Conservation (phyloP, 1,140 invertebrate genomes). For the Drosophila asahinai region DNA sequence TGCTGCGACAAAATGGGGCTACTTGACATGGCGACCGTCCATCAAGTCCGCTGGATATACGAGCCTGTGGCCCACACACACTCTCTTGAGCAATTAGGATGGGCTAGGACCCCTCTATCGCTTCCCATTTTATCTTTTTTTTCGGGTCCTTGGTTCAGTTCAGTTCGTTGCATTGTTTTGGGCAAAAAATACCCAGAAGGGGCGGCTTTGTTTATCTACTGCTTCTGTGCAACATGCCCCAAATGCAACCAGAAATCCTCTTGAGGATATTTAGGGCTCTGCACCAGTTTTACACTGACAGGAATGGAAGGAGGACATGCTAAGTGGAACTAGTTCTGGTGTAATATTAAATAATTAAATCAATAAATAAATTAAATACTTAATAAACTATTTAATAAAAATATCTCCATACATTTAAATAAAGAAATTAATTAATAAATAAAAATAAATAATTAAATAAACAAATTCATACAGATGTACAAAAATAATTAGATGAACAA, state of each 20-base stretch:
- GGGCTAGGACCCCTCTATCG: background rate
- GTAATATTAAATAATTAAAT: background rate
- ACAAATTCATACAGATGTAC: too few species aligned
- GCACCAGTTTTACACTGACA: background rate
- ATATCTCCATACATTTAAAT: too few species aligned
- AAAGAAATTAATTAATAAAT: too few species aligned
- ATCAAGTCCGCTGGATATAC: slow-evolving; percentile 19
- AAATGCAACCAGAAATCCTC: slow-evolving; percentile 22
- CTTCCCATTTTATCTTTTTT: background rate
- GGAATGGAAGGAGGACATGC: too few species aligned
- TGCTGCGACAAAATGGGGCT: slow-evolving; percentile 74
- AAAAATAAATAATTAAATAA: too few species aligned
- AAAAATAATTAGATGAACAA: background rate
- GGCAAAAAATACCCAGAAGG: background rate
- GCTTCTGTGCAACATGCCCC: slow-evolving; percentile 11
- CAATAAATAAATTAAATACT: background rate
- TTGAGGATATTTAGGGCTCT: slow-evolving; percentile 18
- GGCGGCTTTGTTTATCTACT: slow-evolving; percentile 5
- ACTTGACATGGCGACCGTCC: slow-evolving; percentile 52
- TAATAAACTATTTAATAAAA: too few species aligned
- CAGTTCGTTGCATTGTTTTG: slow-evolving; percentile 14
- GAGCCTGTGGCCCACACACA: slow-evolving; percentile 1
- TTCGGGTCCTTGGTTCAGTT: too few species aligned
- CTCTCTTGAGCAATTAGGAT: slow-evolving; percentile 17
- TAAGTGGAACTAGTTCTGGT: slow-evolving; percentile 15